Evolutionary conservation across 2,113 vertebrate genomes (phyloP), one percentile per base, ranked within the genome.

Genomic region (Entomyzon cyanotis): DNA sequence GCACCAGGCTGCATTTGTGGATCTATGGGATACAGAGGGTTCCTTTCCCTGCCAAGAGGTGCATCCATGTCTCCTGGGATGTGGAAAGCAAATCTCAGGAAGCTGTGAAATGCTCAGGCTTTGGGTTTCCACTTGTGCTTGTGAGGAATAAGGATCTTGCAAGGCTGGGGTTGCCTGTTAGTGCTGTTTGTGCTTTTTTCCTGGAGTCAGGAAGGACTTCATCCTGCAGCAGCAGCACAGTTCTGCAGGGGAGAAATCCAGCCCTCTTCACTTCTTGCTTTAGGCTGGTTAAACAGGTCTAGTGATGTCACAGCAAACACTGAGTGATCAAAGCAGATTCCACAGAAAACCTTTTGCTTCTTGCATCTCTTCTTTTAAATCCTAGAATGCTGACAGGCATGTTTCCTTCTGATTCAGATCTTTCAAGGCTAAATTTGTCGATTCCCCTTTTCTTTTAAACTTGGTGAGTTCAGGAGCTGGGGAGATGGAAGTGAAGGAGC

Each of bases 341-440:
- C 69, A n/a, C 31, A 35, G 50, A 13, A 79, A 69, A 9, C 21
- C 35, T 71, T 11, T 31, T 28, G 41, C 28, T 69, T 58, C 56
- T 69, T 56, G 5, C 15, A 16, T 23, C 41, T 20, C 53, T 11
- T 24, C 2, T 25, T 60, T 69, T 5, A 69, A 20, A 28, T 16
- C 14, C n/a, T 31, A 10, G n/a, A 21, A 1, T 20, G 17, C 2
- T 23, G 35, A 1, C 1, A 3, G 35, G 6, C 4, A 0, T 17
- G 27, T 89, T 80, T 56, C 67, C 58, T 69, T 76, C 41, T 4
- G 27, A 39, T n/a, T 49, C 47, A 60, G 19, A 1, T 41, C 13
- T 65, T 59, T 13, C 30, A 10, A 33, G 59, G 42, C 53, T 5
- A 14, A 47, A 11, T 64, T 44, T 58, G 68, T 47, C 7, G 1